Percentiles rank a stretch among this genome's conserved stretches.
Conservation (phyloP, 2,888 invertebrate species). For the Drosophila paucipuncta region DNA sequence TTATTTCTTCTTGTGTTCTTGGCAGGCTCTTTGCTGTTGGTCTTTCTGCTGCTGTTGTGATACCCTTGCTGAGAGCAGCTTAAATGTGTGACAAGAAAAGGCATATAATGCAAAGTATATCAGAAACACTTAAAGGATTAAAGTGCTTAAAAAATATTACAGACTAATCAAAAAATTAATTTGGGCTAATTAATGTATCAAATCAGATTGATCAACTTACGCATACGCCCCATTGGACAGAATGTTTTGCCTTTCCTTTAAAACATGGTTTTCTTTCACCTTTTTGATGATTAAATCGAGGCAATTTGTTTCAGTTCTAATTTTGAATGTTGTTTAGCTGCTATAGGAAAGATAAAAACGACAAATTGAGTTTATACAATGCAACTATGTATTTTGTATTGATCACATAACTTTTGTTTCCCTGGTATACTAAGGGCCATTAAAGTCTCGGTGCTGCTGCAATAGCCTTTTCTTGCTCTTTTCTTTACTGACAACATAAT, state of each 20-base stretch:
- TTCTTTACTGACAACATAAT: constrained; percentile 78
- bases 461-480: constrained; percentile 34
- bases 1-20: constrained; percentile 25
- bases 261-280: background rate
- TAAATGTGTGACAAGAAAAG: background rate
- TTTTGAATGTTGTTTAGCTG: background rate
- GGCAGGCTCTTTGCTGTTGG: constrained; percentile 23
- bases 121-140: background rate
- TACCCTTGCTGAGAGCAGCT: constrained; percentile 33
- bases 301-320: background rate
- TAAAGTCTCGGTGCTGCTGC: constrained; percentile 31
- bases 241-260: background rate
- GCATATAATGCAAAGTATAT: too few species aligned
- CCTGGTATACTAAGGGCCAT: constrained; percentile 17
- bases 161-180: background rate
- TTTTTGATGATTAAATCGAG: background rate
- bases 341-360: background rate
- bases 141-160: background rate
- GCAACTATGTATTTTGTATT: constrained; percentile 15
- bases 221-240: background rate
- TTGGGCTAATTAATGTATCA: background rate
- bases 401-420: constrained; percentile 30
- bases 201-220: background rate
- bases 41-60: constrained; percentile 7
- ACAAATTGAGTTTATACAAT: constrained; percentile 12